These are phyloP conservation scores for Karalla daura DNA, from an alignment of 2,797 vertebrate genomes.

Conservation along the genomic window DNA sequence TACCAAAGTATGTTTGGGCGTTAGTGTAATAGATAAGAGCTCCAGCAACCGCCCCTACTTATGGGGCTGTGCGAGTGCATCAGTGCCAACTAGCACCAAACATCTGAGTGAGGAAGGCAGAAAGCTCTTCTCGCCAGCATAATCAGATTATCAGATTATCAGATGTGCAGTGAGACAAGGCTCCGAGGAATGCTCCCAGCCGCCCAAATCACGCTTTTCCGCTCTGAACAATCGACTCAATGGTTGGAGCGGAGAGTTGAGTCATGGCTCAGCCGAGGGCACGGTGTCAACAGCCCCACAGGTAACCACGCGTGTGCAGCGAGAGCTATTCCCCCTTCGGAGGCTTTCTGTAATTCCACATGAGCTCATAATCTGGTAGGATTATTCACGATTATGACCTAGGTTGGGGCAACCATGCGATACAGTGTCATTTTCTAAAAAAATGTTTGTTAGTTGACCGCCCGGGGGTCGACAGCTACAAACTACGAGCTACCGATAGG, in stretches of 20 bases:
- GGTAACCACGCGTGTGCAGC: slow-evolving; percentile 40
- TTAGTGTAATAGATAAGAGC: background rate
- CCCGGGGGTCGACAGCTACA: slow-evolving; percentile 2
- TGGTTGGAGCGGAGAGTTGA: slow-evolving; percentile 8
- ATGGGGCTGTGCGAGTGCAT: background rate
- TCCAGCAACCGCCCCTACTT: background rate
- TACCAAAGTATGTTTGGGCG: slow-evolving; percentile 21
- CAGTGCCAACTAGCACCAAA: background rate
- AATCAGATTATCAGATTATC: slow-evolving; percentile 76
- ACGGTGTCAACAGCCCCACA: slow-evolving; percentile 36
- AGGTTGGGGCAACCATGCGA: slow-evolving; percentile 40
- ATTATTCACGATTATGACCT: slow-evolving; percentile 61
- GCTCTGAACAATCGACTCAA: slow-evolving; percentile 35
- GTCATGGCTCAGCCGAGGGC: slow-evolving; percentile 42
- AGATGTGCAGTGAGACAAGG: slow-evolving; percentile 30
- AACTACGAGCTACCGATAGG: background rate
- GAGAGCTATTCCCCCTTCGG: slow-evolving; percentile 21
- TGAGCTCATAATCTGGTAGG: slow-evolving; percentile 51
- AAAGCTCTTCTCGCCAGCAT: slow-evolving; percentile 44
- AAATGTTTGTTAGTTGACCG: slow-evolving; percentile 42
- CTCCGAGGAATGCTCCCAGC: slow-evolving; percentile 37
- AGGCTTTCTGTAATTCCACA: slow-evolving; percentile 49
- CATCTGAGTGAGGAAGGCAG: slow-evolving; percentile 42
- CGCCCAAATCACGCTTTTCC: slow-evolving; percentile 46
- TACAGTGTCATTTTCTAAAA: slow-evolving; percentile 42